Conservation (phyloP, 2,888 invertebrate genomes). For the Alentia gelatinosa region DNA sequence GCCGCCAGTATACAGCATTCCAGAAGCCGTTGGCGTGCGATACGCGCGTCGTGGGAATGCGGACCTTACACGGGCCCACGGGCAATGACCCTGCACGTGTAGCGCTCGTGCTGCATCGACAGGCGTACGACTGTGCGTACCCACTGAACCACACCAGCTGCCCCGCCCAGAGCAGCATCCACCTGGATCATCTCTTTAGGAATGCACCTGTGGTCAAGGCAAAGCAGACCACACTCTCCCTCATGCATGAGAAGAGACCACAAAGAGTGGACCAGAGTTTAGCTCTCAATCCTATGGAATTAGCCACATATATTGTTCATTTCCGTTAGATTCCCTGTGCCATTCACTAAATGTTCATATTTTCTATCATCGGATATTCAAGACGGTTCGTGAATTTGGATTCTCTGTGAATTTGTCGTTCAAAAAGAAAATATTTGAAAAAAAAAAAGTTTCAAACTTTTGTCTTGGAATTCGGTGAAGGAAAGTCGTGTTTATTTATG, state of each 20-base stretch:
- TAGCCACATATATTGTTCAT: conserved; percentile 56
- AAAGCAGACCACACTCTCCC: conserved; percentile 55
- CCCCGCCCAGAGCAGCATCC: neutral
- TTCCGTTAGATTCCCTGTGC: conserved; percentile 13
- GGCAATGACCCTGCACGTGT: conserved; percentile 73
- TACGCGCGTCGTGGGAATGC: conserved; percentile 81
- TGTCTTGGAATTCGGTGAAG: too few species aligned
- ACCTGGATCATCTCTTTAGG: conserved; percentile 6
- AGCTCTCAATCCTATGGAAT: conserved; percentile 58
- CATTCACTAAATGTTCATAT: too few species aligned
- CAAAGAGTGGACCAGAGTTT: neutral
- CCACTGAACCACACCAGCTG: neutral
- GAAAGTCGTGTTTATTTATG: too few species aligned
- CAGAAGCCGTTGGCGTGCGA: conserved; percentile 81
- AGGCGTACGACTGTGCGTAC: conserved; percentile 83
- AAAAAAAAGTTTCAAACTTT: too few species aligned
- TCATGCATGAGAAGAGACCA: conserved; percentile 54
- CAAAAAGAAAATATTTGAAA: too few species aligned
- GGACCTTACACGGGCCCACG: conserved; percentile 67
- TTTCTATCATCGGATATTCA: too few species aligned
- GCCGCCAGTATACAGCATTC: conserved; percentile 65
- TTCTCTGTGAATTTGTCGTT: too few species aligned
- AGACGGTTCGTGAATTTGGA: too few species aligned
- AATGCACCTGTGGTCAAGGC: neutral
- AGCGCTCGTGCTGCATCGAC: conserved; percentile 85